Base-by-base conservation (phyloP, 2,113 vertebrate species). In the Stomatorhinus ivindoensis region DNA sequence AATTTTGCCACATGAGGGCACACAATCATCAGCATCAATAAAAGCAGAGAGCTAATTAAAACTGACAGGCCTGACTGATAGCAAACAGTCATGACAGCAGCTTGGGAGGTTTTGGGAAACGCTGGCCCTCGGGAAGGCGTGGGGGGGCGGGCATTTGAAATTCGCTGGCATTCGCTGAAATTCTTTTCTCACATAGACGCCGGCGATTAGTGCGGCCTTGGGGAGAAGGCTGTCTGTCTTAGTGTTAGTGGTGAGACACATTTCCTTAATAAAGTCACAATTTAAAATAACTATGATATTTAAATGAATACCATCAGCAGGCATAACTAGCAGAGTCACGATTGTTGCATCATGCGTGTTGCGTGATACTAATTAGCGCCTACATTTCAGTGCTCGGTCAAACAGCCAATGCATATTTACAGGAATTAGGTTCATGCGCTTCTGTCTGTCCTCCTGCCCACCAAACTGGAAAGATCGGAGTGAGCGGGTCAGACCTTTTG, bases 21-120 rank as follows among this genome's bases (percentile, higher is more conserved):
- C 87, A 92, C 91, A 94, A 92, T 91, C 85, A 87, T 50, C 50
- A 55, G 50, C n/a, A 53, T 87, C 50, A 87, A 53, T 87, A 47
- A 87, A 27, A 53, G 48, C 27, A 35, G n/a, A 19, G 5, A 53
- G 21, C 46, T 87, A 35, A 87, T 87, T 87, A 51, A 87, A 53
- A 53, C 31, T 87, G 85, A 87, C 50, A 51, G 50, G 27, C 47
- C 35, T 87, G 85, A 87, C 85, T 53, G 85, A 53, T 87, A 35
- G 85, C 85, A 35, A 53, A 53, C 47, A 55, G 85, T 55, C 21
- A 87, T 31, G 44, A 48, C 47, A 5, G n/a, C 44, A 86, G 24
- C 73, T 86, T 3, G 4, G 24, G 47, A 85, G 42, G 47, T 31
- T 85, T 85, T 5, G 21, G 46, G 44, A 48, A 85, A 48, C 4